Evolutionary conservation across 2,888 invertebrate species (phyloP).

Genomic region (Drosophila trichaetosa): DNA sequence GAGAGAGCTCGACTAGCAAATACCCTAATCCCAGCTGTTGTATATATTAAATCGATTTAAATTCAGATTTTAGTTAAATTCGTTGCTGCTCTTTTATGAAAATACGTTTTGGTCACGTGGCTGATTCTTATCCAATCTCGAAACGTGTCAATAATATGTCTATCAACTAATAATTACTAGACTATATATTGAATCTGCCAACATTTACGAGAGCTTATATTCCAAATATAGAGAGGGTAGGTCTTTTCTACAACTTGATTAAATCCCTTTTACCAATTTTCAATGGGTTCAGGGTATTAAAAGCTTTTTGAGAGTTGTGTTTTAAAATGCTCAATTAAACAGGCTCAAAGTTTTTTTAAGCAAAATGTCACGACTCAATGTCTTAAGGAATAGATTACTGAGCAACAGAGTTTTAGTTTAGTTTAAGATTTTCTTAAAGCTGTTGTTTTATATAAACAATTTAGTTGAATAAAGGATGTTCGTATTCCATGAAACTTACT

Average conservation of each 20-base stretch:
- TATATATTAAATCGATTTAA: not conserved
- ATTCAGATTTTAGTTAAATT: not conserved
- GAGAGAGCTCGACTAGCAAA: not conserved
- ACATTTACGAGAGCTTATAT: not conserved
- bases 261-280: not conserved
- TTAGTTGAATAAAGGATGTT: not conserved
- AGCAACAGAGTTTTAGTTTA: not conserved
- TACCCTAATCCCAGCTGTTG: not conserved
- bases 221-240: not conserved
- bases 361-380: not conserved
- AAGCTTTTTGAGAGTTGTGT: not conserved
- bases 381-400: no score
- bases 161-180: not conserved
- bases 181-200: not conserved
- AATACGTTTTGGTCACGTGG: not conserved
- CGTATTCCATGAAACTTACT: not conserved
- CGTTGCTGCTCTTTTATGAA: not conserved
- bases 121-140: not conserved
- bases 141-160: not conserved
- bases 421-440: not conserved
- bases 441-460: not conserved
- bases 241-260: not conserved
- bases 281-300: not conserved
- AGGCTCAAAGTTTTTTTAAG: not conserved
- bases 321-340: not conserved